Percentiles rank a stretch among this genome's conserved stretches.
These are phyloP conservation scores for Temnopleurus reevesii DNA, from an alignment of 53 echinoderm and acorn worm species.

Conservation along the genomic window DNA sequence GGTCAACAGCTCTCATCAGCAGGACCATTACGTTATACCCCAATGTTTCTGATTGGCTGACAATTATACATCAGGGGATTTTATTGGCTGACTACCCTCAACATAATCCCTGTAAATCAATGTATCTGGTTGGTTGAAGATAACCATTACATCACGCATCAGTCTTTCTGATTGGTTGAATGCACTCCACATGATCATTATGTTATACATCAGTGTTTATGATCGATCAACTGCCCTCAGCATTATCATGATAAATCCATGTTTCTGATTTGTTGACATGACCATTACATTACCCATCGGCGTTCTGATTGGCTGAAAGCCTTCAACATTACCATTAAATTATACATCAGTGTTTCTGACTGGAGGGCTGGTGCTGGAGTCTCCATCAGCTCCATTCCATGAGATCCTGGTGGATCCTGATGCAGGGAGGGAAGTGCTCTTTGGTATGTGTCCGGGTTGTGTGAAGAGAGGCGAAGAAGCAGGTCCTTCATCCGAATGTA, in stretches of 20 bases:
- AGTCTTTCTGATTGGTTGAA: neutral
- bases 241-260: neutral
- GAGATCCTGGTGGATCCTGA: conserved; percentile 41
- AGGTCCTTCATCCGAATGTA: conserved; percentile 68
- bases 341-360: conserved; percentile 56
- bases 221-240: neutral
- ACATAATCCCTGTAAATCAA: neutral
- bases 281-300: no score
- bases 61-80: neutral
- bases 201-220: neutral
- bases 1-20: no score
- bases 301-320: neutral
- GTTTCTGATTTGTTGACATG: no score
- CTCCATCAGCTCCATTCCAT: conserved; percentile 58
- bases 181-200: neutral
- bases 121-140: neutral
- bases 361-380: neutral
- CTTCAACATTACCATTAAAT: neutral
- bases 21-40: no score
- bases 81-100: neutral
- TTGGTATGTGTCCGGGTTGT: conserved; percentile 46
- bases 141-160: neutral
- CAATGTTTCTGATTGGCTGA: neutral
- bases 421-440: conserved; percentile 51
- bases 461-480: conserved; percentile 32